Evolutionary conservation across 2,113 vertebrate genomes (phyloP), one percentile per base, ranked within the genome.

Genomic region (Melanocharis versteri): DNA sequence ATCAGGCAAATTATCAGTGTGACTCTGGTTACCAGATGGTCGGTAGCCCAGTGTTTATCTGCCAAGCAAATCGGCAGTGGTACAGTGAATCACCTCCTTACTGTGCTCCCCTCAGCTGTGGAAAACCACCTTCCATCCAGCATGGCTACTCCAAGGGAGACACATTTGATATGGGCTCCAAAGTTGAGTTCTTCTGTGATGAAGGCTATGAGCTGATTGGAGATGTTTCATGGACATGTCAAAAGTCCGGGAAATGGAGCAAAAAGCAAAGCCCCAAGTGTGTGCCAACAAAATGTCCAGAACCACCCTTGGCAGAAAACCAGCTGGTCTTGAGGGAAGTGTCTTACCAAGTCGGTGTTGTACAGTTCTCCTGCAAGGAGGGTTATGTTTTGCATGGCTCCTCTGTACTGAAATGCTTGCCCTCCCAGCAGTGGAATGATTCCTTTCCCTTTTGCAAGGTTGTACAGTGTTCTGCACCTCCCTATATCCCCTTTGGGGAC

Each of bases 41-140:
- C 1, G 99, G 99, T 70, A 99, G 96, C 51, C 92, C 98, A 11
- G 96, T 98, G 26, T 98, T 98, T 86, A 85, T 98, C 86, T 99
- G 99, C 95, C 99, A 99, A 96, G 98, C 99, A 76, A 99, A 99
- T 95, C 98, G 99, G 9, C 98, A 99, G 3, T 99, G 99, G 99
- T 98, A 99, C 94, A 99, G 98, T 92, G 98, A 96, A 26, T 97
- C 98, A 9, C 98, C 98, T 70, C 98, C 99, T 51, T 79, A 83
- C 21, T 99, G 99, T 64, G 71, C 98, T 70, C 98, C 98, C n/a
- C 96, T 99, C 81, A 99, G 97, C 95, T 99, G 99, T 86, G 98
- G 98, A 66, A 98, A 98, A 73, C 99, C 99, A 72, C 98, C 99
- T 30, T 89, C 97, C 17, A 91, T 99, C 40, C 95, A 95, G 53